Evolutionary conservation across 2,888 invertebrate genomes (phyloP), one percentile per base, ranked within the genome.

Genomic region (Patella pellucida): DNA sequence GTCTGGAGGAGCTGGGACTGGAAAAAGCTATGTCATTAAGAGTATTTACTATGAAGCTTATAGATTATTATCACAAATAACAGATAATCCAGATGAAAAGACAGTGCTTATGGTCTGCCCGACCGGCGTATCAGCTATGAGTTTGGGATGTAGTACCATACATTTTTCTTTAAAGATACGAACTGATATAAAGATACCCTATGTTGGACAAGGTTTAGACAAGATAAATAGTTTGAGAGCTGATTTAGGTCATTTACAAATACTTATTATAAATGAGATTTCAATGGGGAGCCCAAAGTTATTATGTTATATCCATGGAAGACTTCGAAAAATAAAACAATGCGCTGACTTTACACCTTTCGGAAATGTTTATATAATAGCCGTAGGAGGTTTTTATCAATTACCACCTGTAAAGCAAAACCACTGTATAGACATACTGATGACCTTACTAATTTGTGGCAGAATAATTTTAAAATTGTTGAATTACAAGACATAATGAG

Each of bases 381-480:
- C 54, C 9, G 41, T 73, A 31, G 76, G 73, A 31, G 76, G 73
- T 27, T 76, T 76, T 41, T 76, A 76, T 69, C 76, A 74, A 56
- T 52, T 74, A 19, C 54, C 74, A 67, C 75, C 77, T 67, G 77
- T 75, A 3, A 56, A 27, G 54, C 41, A 3, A 62, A 54, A 70
- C 52, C 9, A 27, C 68, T 23, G 16, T 19, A 12, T 56, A 41
- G 41, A 41, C 69, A 19, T 11, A 19, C 14, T 52, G 68, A 31
- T 19, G 23, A 3, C 52, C 23, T 15, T 52, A 50, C 12, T 9
- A 62, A 75, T 12, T 50, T 70, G 9, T 77, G 70, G 67, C 14
- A 52, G 7, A 62, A 74, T 75, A 27, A 69, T 19, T 76, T 76
- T 74, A 31, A 70, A 41, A 70, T 15, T 69, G 62, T 27, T 52